A percentile compares a stretch with the other conserved stretches of the same genome.
These are phyloP conservation scores for Cnemophilus loriae DNA, from an alignment of 2,113 vertebrate genomes.

Conservation along the genomic window DNA sequence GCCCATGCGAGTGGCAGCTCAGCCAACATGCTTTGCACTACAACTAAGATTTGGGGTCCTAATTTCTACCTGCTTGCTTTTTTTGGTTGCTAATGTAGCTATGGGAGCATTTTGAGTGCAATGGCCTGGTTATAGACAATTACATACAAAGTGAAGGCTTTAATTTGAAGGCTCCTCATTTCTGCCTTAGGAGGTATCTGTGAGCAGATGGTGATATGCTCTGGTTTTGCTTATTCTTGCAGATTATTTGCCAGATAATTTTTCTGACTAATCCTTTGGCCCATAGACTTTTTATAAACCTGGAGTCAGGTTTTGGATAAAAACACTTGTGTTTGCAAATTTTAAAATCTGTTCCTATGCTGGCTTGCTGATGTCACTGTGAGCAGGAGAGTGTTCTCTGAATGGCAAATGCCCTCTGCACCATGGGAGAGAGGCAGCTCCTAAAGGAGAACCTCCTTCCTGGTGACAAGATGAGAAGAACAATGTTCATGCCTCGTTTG, in stretches of 20 bases:
- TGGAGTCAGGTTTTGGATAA: slow-evolving; percentile 14
- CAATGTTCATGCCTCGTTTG: rapidly evolving
- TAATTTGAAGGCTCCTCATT: not conserved
- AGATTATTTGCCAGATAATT: slow-evolving; percentile 51
- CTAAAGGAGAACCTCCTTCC: not conserved
- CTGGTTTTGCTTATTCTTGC: slow-evolving; percentile 34
- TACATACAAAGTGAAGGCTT: not conserved
- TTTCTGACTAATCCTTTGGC: slow-evolving; percentile 48
- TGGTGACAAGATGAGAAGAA: not conserved
- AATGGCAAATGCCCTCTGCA: not conserved
- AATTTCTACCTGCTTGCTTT: not conserved
- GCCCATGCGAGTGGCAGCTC: not conserved
- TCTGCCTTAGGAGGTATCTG: not conserved
- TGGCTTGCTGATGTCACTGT: not conserved
- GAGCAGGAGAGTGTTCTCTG: not conserved
- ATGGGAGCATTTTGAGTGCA: not conserved
- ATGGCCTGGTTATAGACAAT: not conserved
- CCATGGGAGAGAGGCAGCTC: not conserved
- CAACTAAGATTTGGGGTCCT: not conserved
- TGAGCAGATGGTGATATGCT: slow-evolving; percentile 34
- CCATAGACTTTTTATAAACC: slow-evolving; percentile 13
- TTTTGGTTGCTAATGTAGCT: not conserved
- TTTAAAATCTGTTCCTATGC: not conserved
- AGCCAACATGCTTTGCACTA: not conserved
- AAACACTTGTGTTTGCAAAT: slow-evolving; percentile 42